These are phyloP conservation scores for Formica selysi DNA, from an alignment of 1,140 invertebrate species.

Conservation along the genomic window DNA sequence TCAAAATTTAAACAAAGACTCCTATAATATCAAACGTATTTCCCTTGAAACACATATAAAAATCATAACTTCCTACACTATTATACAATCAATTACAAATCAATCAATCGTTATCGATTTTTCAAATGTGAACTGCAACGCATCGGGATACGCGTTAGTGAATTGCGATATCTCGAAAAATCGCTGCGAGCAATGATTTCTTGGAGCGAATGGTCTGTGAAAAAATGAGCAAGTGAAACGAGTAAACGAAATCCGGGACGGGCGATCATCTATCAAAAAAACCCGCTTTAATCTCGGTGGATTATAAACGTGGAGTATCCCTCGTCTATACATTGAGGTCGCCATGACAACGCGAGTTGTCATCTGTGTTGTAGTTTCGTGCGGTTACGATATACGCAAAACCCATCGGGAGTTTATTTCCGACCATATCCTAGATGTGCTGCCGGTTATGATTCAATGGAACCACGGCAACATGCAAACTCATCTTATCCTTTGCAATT, in stretches of 20 bases:
- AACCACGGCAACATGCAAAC: neutral
- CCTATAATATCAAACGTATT: neutral
- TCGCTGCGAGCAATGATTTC: neutral
- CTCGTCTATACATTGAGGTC: slow-evolving; percentile 29
- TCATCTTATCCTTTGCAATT: slow-evolving; percentile 48
- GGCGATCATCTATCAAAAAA: slow-evolving; percentile 46
- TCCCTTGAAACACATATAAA: neutral
- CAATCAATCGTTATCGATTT: neutral
- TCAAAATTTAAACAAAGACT: neutral
- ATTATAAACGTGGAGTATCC: slow-evolving; percentile 45
- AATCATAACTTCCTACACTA: neutral
- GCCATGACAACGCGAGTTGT: slow-evolving; percentile 52
- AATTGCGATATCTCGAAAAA: neutral
- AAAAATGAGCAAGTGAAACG: slow-evolving; percentile 10
- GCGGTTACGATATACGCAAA: slow-evolving; percentile 32
- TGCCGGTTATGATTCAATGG: slow-evolving; percentile 39
- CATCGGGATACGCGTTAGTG: neutral
- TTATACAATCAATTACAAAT: neutral
- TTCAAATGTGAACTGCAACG: neutral
- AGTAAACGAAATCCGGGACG: neutral
- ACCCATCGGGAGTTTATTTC: slow-evolving; percentile 43
- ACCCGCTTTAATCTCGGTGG: slow-evolving; percentile 39
- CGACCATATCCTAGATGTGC: slow-evolving; percentile 11
- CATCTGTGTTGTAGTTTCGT: neutral
- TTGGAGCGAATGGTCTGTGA: slow-evolving; percentile 6